Base-by-base conservation (phyloP, 2,113 vertebrate genomes). In the Pleuronectes platessa region DNA sequence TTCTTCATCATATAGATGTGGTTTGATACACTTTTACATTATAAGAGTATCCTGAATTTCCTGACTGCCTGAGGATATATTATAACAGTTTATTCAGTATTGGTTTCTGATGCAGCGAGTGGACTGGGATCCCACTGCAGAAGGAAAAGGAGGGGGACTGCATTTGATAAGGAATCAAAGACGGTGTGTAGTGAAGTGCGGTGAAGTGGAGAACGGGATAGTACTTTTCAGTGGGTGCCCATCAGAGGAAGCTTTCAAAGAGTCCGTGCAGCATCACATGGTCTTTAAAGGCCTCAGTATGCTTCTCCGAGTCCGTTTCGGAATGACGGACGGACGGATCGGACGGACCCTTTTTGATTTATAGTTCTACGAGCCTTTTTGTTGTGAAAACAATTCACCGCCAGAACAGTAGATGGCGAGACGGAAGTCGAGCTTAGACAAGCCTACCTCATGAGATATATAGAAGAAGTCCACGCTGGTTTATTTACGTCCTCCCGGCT, bases 171-270 rank as follows among this genome's bases (percentile, higher is more conserved):
- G 67, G 37, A 89, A 69, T 78, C 74, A 79, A 74, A 88, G 74
- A 83, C 23, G 23, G 69, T 65, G 74, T 45, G 63, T 61, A 82
- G 70, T 63, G 35, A 71, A 81, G 87, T 62, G 78, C 61, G 73
- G 58, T 71, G 60, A 81, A 84, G 86, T 88, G 81, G 68, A 86
- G 86, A 68, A 77, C 56, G 78, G 68, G 66, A 76, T 79, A 71
- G 72, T 65, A 77, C 74, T 86, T 84, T 79, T 79, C 74, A 76
- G 42, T 40, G 62, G 59, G 71, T 55, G 68, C 67, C 87, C 84
- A 89, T 88, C 90, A 82, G 68, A 88, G 83, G 77, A 82, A 81
- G 71, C 56, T 85, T 90, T 91, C 83, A 87, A 88, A 88, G 76
- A 74, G 26, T 60, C 70, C 63, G 51, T 35, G 78, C 80, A 72